phyloP scores from a whole-genome alignment of 2,888 invertebrate species.

The Choristoneura rosaceana region DNA sequence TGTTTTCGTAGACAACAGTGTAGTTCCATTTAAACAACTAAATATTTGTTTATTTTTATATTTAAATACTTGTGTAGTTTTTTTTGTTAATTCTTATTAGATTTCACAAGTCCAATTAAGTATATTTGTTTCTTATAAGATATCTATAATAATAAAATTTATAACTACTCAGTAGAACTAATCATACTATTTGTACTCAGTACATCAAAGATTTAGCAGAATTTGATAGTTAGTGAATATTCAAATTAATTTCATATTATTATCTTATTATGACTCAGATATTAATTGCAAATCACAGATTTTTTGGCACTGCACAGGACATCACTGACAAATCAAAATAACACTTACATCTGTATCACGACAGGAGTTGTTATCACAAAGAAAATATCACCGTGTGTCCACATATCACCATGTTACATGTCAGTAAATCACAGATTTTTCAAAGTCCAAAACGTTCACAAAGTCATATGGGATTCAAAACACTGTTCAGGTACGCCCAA shows the following conservation, averaged over 20 bases:
- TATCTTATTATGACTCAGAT: not conserved
- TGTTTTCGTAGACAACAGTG: too few species aligned
- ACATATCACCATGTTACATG: slow-evolving; percentile 38
- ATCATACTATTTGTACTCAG: not conserved
- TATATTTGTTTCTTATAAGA: not conserved
- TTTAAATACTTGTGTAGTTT: not conserved
- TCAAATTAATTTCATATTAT: not conserved
- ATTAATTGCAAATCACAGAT: slow-evolving; percentile 27
- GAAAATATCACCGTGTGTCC: slow-evolving; percentile 40
- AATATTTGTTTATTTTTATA: not conserved
- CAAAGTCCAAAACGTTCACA: slow-evolving; percentile 49
- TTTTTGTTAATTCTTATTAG: not conserved
- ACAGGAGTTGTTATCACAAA: slow-evolving; percentile 38
- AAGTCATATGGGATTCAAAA: slow-evolving; percentile 49
- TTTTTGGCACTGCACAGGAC: slow-evolving; percentile 27
- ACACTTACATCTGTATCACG: slow-evolving; percentile 41
- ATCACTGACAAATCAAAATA: slow-evolving; percentile 32
- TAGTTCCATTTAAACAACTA: not conserved
- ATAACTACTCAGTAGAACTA: not conserved
- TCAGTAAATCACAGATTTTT: slow-evolving; percentile 47
- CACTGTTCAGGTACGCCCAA: slow-evolving; percentile 74
- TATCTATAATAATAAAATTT: not conserved
- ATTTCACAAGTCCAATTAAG: not conserved
- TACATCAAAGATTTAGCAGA: not conserved
- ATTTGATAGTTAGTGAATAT: not conserved